Base-by-base conservation (phyloP, 2,888 invertebrate genomes). In the Drosophila lacicola region DNA sequence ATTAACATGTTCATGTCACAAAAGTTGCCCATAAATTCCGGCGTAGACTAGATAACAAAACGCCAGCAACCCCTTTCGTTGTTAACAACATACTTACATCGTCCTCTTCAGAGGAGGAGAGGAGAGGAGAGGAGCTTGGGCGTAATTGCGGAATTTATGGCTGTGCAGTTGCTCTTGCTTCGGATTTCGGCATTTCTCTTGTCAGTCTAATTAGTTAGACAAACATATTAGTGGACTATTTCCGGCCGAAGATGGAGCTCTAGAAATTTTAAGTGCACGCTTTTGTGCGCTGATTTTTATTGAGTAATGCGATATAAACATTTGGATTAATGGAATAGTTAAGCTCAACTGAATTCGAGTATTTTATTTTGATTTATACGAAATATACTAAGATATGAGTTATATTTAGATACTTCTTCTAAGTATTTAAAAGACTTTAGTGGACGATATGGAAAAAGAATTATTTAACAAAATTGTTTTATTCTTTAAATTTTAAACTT, bases 1-100 rank as follows among this genome's bases (percentile, higher is more conserved):
- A 86, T 86, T 86, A 86, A 86, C 89, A 86, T 86, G 85, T 88
- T 64, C 78, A 71, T 80, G 89, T 85, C 88, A 88, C 85, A 88
- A 73, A 65, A 75, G 80, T 75, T 81, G 50, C 65, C 51, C 80
- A 83, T 82, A 88, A 78, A 86, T 89, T 88, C 88, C 89, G 68
- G 47, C 57, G 82, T 73, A 63, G 66, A 60, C 55, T 57, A 58
- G 63, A 69, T 50, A 69, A 64, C 81, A 67, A 67, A 34, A 45
- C 46, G 42, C 21, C 51, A 70, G 41, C 82, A 82, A 83, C 87
- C 83, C 83, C 68, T 83, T 88, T 83, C 55, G 53, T 57, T 55
- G 82, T 65, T 78, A 77, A 87, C 89, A 83, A 79, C 80, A 85
- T 85, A 85, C 82, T 87, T 88, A 87, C 54, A 21, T 44, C 44